Evolutionary conservation across 2,797 vertebrate species (phyloP), one percentile per base, ranked within the genome.

Genomic region (Girardinus metallicus): DNA sequence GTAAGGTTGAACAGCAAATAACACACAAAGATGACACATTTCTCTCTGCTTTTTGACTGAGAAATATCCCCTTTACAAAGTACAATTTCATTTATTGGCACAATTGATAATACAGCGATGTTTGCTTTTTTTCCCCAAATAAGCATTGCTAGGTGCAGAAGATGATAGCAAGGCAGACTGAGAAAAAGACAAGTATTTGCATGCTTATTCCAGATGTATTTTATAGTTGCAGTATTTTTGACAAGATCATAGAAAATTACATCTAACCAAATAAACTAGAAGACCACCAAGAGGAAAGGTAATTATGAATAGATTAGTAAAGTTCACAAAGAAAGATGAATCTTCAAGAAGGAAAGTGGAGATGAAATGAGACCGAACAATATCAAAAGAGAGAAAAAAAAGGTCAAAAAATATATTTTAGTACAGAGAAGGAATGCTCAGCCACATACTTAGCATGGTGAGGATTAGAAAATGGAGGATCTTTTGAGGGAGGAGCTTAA

Each of bases 41-140:
- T 91, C 87, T 94, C 92, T 93, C 89, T 91, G 90, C 86, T 92
- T 84, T 86, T 84, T 85, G 87, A 92, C 92, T 84, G 86, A 75
- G 78, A 83, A 75, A 75, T 68, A 41, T 68, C 5, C 8, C 43
- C 23, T 66, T 76, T 34, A 68, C 41, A 55, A 51, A 44, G 74
- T 29, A 29, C 26, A 29, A n/a, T 70, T n/a, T 44, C 6, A 44
- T 46, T 9, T 4, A 44, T 71, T 49, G 68, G 51, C 0, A 55
- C 11, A 79, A 55, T 5, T 55, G 0, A 12, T 34, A 83, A 70
- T n/a, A 83, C 44, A 51, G 51, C 31, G 60, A 51, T 7, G 66
- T 77, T 34, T 74, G 47, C 51, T 78, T 71, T 55, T 26, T 46
- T 47, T 2, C 13, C 23, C 21, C 64, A 46, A 84, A 57, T 55